phyloP scores from a whole-genome alignment of 2,888 invertebrate genomes.

The Ochropleura leucogaster region DNA sequence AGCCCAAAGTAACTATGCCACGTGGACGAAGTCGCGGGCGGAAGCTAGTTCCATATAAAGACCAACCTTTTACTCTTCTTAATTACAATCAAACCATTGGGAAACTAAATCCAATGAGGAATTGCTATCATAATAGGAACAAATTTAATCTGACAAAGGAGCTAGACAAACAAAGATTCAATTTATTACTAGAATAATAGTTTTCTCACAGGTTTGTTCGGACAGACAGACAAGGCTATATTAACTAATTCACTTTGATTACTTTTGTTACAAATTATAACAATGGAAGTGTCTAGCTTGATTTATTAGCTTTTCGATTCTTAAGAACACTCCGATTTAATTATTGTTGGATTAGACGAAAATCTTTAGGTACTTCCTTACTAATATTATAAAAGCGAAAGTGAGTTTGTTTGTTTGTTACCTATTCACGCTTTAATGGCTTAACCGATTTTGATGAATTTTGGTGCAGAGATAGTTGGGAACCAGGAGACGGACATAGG shows the following conservation, averaged over 20 bases:
- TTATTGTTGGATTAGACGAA: not conserved
- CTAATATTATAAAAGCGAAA: too few species aligned
- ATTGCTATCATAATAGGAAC: slow-evolving; percentile 1
- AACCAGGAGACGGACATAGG: too few species aligned
- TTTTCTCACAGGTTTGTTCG: slow-evolving; percentile 9
- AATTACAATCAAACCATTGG: slow-evolving; percentile 8
- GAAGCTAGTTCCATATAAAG: not conserved
- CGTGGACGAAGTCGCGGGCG: too few species aligned
- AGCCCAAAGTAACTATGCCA: too few species aligned
- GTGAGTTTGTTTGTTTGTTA: too few species aligned
- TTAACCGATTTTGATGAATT: too few species aligned
- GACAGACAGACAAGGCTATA: slow-evolving; percentile 3
- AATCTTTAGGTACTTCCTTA: too few species aligned
- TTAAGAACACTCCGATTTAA: not conserved
- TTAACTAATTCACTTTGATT: slow-evolving; percentile 8
- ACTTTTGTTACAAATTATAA: not conserved
- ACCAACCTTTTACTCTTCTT: not conserved
- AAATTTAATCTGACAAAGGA: slow-evolving; percentile 22
- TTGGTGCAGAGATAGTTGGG: too few species aligned
- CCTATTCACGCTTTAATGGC: too few species aligned
- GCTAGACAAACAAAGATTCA: slow-evolving; percentile 18
- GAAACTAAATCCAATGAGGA: slow-evolving; percentile 10
- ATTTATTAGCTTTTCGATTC: not conserved
- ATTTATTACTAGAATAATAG: slow-evolving; percentile 16
- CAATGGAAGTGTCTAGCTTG: not conserved